Base-by-base conservation (phyloP, 2,888 invertebrate genomes). In the Drosophila meridiana region DNA sequence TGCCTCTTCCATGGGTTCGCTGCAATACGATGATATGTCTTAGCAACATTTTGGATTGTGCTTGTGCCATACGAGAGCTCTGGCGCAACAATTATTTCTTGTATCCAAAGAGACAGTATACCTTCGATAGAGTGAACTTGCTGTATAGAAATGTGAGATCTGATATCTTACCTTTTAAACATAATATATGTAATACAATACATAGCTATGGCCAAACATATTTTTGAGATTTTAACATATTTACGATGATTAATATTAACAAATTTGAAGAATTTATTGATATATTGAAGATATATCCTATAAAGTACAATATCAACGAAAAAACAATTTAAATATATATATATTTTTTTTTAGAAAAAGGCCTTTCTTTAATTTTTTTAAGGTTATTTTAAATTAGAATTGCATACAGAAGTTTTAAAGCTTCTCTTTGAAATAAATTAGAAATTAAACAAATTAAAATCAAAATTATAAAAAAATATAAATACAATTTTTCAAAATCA, bases 51-150 rank as follows among this genome's bases (percentile, higher is more conserved):
- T 72, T 57, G 38, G 40, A 55, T 63, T 57, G 50, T 56, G 68
- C 47, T 42, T 32, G 67, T 77, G 57, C 60, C 47, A 69, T 60
- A 77, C 62, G 26, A 69, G 80, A 76, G 76, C 60, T 70, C 68
- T 78, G 76, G 80, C 72, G 78, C 72, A 78, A 78, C 72, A 47
- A 78, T 76, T 68, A 64, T 68, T 48, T 56, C 67, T 52, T 13
- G 38, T 67, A 48, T 34, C 30, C 57, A 14, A 2, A 62, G 36
- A 32, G 26, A 69, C 66, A 70, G 63, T 76, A 30, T 14, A 9
- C 11, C 20, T 13, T 47, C 48, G 9, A 3, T 42, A 58, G 2
- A 32, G 4, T 13, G n/a, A 40, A 70, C 42, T 9, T 9, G 2
- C 8, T 4, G 3, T 30, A 30, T 0, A 3, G 1, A 26, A 11